phyloP scores from a whole-genome alignment of 1,140 invertebrate species.

The Leptonema lineaticorne region DNA sequence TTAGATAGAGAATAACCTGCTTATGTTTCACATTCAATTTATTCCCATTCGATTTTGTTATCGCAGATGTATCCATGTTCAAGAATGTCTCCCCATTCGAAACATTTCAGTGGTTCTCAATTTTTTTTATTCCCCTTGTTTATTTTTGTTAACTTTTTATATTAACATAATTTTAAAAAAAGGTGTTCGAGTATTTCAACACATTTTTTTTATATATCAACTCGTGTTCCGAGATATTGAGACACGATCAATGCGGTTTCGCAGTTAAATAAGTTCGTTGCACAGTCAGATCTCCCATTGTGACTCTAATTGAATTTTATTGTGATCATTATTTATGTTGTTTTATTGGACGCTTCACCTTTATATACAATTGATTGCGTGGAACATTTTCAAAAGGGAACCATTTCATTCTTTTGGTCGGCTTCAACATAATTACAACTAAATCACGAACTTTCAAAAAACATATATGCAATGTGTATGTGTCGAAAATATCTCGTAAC shows the following conservation, averaged over 20 bases:
- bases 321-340: conserved; percentile 35
- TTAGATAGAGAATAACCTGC: too few relatives aligned
- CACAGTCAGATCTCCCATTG: conserved; percentile 21
- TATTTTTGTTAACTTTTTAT: too few relatives aligned
- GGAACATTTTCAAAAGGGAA: conserved; percentile 14
- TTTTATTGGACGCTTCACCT: conserved; percentile 22
- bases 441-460: not conserved
- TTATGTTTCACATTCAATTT: too few relatives aligned
- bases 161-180: too few relatives aligned
- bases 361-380: conserved; percentile 15
- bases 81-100: too few relatives aligned
- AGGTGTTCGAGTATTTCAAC: too few relatives aligned
- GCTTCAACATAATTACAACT: not conserved
- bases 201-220: conserved; percentile 2
- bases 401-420: not conserved
- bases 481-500: too few relatives aligned
- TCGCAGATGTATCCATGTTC: too few relatives aligned
- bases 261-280: conserved; percentile 14
- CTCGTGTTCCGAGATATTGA: conserved; percentile 2
- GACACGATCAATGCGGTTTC: conserved; percentile 17
- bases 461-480: not conserved
- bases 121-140: too few relatives aligned
- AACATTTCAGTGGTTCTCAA: too few relatives aligned
- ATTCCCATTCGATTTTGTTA: too few relatives aligned
- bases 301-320: conserved; percentile 35